Conservation (phyloP, 53 echinoderm and acorn worm species). For the Astropecten irregularis region DNA sequence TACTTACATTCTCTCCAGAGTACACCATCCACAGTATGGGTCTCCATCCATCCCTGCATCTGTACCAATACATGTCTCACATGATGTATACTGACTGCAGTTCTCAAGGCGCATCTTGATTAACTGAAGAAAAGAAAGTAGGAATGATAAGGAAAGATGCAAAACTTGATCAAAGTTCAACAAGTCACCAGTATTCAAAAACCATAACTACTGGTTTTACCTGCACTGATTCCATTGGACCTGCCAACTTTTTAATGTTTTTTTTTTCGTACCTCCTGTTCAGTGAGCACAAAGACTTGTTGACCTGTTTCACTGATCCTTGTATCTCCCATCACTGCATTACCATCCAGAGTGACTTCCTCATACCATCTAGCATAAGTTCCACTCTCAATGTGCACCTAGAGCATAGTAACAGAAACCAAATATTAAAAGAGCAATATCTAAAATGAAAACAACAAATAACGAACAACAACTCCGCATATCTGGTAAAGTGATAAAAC, state of each 20-base stretch:
- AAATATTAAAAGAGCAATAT: too few relatives aligned
- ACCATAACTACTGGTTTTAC: too few relatives aligned
- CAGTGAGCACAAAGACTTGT: conserved; percentile 27
- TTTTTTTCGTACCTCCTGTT: conserved; percentile 46
- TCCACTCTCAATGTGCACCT: conserved; percentile 62
- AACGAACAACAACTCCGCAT: too few relatives aligned
- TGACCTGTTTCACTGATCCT: conserved; percentile 10
- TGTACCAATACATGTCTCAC: conserved; percentile 77
- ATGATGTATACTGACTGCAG: conserved; percentile 78
- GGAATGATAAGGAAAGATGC: too few relatives aligned
- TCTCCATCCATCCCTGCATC: conserved; percentile 76
- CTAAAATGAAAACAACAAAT: too few relatives aligned
- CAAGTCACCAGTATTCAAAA: too few relatives aligned
- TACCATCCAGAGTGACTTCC: conserved; percentile 43
- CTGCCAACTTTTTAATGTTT: not conserved
- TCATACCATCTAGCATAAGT: conserved; percentile 65
- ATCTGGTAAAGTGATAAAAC: too few relatives aligned
- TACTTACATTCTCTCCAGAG: conserved; percentile 79
- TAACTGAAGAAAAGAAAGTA: conserved; percentile 18
- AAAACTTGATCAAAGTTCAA: too few relatives aligned
- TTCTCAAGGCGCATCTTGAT: conserved; percentile 64
- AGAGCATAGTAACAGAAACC: not conserved
- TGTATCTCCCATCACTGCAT: conserved; percentile 39
- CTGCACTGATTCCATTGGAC: too few relatives aligned
- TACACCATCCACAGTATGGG: conserved; percentile 97